Evolutionary conservation across 2,113 vertebrate species (phyloP).

Genomic region (Etheostoma spectabile): DNA sequence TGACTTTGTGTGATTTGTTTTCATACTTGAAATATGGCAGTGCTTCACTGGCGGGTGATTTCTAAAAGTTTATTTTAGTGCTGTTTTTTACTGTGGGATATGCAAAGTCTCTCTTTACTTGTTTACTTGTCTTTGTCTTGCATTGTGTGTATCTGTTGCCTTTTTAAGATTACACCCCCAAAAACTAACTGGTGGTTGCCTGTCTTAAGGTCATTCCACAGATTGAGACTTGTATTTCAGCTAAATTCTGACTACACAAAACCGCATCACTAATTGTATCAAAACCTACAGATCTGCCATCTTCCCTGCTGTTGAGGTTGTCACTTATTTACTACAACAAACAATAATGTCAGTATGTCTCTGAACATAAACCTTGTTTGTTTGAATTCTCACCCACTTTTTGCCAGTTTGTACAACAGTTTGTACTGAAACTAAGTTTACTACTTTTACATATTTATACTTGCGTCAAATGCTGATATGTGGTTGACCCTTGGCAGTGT

Average conservation of each 20-base stretch:
- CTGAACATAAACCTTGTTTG: constrained; percentile 42
- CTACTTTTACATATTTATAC: constrained; percentile 84
- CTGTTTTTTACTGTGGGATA: constrained; percentile 50
- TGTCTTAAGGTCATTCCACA: constrained; percentile 43
- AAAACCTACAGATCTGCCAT: constrained; percentile 27
- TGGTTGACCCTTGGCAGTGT: constrained; percentile 67
- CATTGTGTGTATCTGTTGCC: constrained; percentile 61
- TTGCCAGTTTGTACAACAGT: constrained; percentile 81
- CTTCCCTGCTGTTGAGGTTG: constrained; percentile 41
- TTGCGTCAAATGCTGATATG: constrained; percentile 64
- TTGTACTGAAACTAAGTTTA: constrained; percentile 81
- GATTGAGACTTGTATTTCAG: constrained; percentile 38
- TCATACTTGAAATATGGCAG: constrained; percentile 75
- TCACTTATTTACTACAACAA: constrained; percentile 40
- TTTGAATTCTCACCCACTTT: constrained; percentile 72
- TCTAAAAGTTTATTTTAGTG: constrained; percentile 42
- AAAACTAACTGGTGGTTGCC: constrained; percentile 12
- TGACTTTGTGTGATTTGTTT: constrained; percentile 56
- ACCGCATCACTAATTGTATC: background rate
- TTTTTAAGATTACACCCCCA: constrained; percentile 56
- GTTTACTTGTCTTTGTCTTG: constrained; percentile 14
- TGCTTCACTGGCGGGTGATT: constrained; percentile 55
- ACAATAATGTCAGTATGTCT: constrained; percentile 39
- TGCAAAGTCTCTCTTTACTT: constrained; percentile 37
- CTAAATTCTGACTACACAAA: constrained; percentile 30